Evolutionary conservation across 2,797 vertebrate species (phyloP).

Genomic region (Ispidina lecontei): DNA sequence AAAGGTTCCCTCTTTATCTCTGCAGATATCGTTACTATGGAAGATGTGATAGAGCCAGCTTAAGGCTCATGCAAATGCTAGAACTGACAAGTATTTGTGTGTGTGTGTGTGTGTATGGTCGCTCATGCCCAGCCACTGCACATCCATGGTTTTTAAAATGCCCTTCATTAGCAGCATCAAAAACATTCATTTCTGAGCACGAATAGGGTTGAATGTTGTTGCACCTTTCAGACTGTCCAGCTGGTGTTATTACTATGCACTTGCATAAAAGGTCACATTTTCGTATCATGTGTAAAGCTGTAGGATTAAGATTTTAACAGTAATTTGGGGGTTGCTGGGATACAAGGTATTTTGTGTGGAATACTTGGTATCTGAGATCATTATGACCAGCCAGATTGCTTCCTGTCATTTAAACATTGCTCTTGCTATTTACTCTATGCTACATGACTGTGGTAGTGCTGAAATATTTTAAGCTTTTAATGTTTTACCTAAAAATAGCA

Average conservation of each 20-base stretch:
- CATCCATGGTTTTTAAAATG: not conserved
- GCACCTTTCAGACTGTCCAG: not conserved
- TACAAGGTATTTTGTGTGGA: not conserved
- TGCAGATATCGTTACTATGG: conserved; percentile 12
- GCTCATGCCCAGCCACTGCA: not conserved
- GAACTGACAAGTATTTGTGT: not conserved
- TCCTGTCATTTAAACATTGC: conserved; percentile 27
- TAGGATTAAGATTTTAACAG: conserved; percentile 50
- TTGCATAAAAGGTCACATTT: conserved; percentile 11
- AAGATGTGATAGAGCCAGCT: not conserved
- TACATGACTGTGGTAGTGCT: not conserved
- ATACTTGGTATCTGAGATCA: conserved; percentile 42
- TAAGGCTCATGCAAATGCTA: not conserved
- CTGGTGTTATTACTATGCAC: not conserved
- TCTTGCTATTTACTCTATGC: not conserved
- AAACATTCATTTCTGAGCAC: not conserved
- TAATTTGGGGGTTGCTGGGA: conserved; percentile 43
- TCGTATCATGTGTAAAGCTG: not conserved
- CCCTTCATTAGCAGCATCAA: not conserved
- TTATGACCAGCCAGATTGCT: not conserved
- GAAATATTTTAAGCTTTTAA: not conserved
- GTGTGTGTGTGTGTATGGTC: not conserved
- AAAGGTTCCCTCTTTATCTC: conserved; percentile 52
- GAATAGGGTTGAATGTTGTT: not conserved
- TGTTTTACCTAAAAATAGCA: not conserved